Conservation (phyloP, 2,888 invertebrate genomes). For the Tipula helvola region DNA sequence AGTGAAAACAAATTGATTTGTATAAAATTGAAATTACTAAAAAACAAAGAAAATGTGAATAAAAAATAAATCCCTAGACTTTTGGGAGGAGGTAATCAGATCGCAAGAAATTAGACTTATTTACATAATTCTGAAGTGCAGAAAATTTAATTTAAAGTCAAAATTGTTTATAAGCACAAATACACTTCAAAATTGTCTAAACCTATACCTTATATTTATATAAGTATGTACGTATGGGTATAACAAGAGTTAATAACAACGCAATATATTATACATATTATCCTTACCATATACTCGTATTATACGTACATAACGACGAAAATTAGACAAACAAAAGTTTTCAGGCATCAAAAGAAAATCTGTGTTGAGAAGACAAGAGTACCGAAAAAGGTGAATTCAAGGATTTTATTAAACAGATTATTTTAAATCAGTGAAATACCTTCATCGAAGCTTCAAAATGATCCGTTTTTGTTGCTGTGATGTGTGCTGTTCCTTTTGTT, state of each 20-base stretch:
- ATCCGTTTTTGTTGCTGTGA: background rate
- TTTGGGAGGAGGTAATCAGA: no score
- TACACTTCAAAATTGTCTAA: no score
- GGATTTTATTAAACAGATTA: background rate
- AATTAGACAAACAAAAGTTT: background rate
- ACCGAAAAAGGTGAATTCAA: background rate
- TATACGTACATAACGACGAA: background rate
- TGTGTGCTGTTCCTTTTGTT: background rate
- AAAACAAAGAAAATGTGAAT: background rate
- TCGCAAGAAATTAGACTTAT: no score
- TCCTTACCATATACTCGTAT: no score
- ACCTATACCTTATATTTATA: no score
- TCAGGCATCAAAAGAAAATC: background rate
- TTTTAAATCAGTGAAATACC: background rate
- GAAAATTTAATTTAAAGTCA: no score
- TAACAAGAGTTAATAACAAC: no score
- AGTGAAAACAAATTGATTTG: background rate
- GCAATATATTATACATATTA: no score
- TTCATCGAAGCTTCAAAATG: background rate
- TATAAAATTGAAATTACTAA: background rate
- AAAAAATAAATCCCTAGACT: no score
- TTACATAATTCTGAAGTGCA: no score
- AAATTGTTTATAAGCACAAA: no score
- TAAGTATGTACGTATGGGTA: no score
- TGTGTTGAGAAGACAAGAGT: background rate